Base-by-base conservation (phyloP, 2,113 vertebrate genomes). In the Dicrurus megarhynchus region DNA sequence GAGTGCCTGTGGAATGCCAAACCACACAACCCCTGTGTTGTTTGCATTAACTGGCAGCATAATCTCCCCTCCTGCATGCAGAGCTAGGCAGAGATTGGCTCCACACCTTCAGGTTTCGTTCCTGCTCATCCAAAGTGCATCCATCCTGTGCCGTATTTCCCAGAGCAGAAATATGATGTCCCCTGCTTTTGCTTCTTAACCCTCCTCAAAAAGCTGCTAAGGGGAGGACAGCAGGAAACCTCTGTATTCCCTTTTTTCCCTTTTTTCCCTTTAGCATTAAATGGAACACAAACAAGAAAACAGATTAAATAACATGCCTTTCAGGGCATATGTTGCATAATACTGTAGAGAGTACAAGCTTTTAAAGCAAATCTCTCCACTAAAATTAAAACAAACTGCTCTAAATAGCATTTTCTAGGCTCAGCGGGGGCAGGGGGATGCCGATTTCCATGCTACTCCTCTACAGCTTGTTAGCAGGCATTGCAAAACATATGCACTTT, bases 311-410 rank as follows among this genome's bases (percentile, higher is more conserved):
- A 75, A 42, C 60, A 33, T 59, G 79, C 50, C 41, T 94, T 93
- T 93, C 39, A 67, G 87, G 95, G 85, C 55, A 80, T 83, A 90
- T 1, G 1, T 96, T 94, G 92, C 75, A 67, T 93, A 93, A 90
- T 84, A 94, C 76, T 73, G 12, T 33, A 60, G 79, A 86, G 44
- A 77, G 27, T 61, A 78, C 24, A 77, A 81, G 85, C 35, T 90
- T 91, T 93, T 93, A 77, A 85, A 96, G 64, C 44, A 83, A 84
- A 90, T 94, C 71, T 84, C 68, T 84, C 47, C 52, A 44, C 79
- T 92, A 84, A 84, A 94, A 95, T 93, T 81, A 92, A 94, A 93
- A 56, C 60, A 77, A 93, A 86, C 79, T 73, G 49, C 64, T 92
- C 71, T 71, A 85, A 92, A 88, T 84, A 80, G 71, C 79, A 83